Base-by-base conservation (phyloP, 2,797 vertebrate species). In the Zalophus californianus region DNA sequence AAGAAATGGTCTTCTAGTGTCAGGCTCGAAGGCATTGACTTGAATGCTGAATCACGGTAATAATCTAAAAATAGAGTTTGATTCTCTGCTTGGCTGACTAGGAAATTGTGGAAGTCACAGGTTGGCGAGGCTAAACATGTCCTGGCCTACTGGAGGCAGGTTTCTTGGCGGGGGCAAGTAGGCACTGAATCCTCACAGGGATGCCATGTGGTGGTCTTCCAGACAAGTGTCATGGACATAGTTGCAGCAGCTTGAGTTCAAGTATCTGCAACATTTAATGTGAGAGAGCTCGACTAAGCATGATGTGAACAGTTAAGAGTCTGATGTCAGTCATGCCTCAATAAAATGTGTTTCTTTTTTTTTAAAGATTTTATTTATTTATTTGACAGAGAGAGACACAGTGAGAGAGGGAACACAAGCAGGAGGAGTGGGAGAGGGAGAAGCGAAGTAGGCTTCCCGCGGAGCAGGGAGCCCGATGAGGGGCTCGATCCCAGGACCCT, bases 21-120 rank as follows among this genome's bases (percentile, higher is more conserved):
- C n/a, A 25, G 41, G 56, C 52, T 44, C 38, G 92, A 94, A 97
- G 83, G 11, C 91, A n/a, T n/a, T 20, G 48, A 66, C 48, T 23
- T 5, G 2, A 11, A 8, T 84, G 41, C 94, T 86, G 87, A 44
- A 38, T 97, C 84, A 79, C 41, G 10, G 41, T 97, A 92, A 90
- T 32, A 54, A 38, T 11, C 90, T 92, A 60, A 41, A 60, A 60
- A 32, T n/a, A 18, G 6, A 2, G 0, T 72, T 85, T 86, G 21
- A 86, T 52, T 38, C 80, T 92, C 41, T 27, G 0, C 0, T 10
- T 56, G 52, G 58, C 91, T 29, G 0, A 0, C n/a, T 84, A 15
- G 95, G 90, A 83, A 90, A 58, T 38, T 25, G 44, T 94, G 32
- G 35, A 64, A 58, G 85, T 68, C 50, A 10, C 60, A 83, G 58